Evolutionary conservation across 2,888 invertebrate genomes (phyloP), one percentile per base, ranked within the genome.

Genomic region (Aphodius sticticus): DNA sequence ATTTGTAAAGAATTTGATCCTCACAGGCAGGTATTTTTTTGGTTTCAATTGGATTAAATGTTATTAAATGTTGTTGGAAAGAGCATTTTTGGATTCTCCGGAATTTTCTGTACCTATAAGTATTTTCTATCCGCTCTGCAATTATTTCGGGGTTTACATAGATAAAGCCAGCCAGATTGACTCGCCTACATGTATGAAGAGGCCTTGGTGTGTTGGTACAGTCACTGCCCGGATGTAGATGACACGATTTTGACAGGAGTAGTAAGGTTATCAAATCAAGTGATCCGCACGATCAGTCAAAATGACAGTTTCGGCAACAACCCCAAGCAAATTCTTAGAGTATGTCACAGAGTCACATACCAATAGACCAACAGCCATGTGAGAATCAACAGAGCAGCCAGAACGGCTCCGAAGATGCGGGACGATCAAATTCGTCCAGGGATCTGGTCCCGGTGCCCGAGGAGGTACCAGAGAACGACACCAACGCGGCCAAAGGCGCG

Each of bases 271-370:
- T 53, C 7, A 12, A 53, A 53, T 53, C 53, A 12, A 53, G 53
- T 53, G 53, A 53, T 53, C 53, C 53, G 53, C 53, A 0, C 53
- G 53, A 53, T 9, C 76, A 79, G 79, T 77, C 78, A 83, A 81
- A 79, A 83, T 84, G 81, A 79, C 81, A 82, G 81, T 82, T 82
- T 83, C 81, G 81, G 83, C 77, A 80, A 81, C 80, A 77, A 80
- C 80, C 79, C 76, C 75, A 74, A 79, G 77, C 82, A 85, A 85
- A 85, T 85, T 85, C 80, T 78, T 81, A 82, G 84, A 85, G 85
- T 85, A 86, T 86, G 86, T 86, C 86, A 85, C 83, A 84, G 79
- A 84, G 84, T 80, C 83, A 82, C 79, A 82, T 83, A 77, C 84
- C 84, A n/a, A 81, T 82, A 81, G 83, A 83, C 79, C 82, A 82